Evolutionary conservation across 2,113 vertebrate genomes (phyloP).

Genomic region (Odocoileus hemionus): DNA sequence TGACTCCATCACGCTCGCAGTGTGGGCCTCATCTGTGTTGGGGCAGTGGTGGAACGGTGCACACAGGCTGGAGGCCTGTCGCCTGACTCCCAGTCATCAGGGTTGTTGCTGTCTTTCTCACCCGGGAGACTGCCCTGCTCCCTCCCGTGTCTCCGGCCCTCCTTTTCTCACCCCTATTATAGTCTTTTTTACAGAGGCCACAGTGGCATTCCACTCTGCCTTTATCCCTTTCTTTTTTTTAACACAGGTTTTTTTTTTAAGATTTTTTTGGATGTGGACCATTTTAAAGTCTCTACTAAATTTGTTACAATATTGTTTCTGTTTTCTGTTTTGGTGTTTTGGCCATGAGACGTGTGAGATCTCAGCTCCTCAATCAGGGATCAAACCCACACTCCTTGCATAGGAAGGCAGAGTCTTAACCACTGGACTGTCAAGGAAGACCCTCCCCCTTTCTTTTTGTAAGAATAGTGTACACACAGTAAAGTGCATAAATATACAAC

Average conservation of each 20-base stretch:
- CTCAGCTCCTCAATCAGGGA: neutral
- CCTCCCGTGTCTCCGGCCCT: neutral
- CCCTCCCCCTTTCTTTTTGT: neutral
- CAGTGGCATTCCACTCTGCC: neutral
- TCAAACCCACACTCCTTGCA: neutral
- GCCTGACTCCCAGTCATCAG: neutral
- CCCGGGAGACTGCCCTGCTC: neutral
- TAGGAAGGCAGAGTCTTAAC: neutral
- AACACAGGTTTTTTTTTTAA: neutral
- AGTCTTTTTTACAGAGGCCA: neutral
- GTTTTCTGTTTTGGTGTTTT: neutral
- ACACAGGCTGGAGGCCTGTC: no score
- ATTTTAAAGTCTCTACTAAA: neutral
- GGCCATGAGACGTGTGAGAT: neutral
- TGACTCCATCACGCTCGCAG: accelerated
- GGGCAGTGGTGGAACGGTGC: neutral
- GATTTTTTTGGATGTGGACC: neutral
- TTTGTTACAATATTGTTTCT: neutral
- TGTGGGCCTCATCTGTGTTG: neutral
- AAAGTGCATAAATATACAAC: neutral
- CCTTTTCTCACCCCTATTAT: neutral
- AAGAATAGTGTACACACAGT: neutral
- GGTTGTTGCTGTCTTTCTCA: neutral
- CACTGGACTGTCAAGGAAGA: neutral
- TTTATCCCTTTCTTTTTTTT: neutral